Conservation (phyloP, 2,797 vertebrate species). For the Fistularia tabacaria region DNA sequence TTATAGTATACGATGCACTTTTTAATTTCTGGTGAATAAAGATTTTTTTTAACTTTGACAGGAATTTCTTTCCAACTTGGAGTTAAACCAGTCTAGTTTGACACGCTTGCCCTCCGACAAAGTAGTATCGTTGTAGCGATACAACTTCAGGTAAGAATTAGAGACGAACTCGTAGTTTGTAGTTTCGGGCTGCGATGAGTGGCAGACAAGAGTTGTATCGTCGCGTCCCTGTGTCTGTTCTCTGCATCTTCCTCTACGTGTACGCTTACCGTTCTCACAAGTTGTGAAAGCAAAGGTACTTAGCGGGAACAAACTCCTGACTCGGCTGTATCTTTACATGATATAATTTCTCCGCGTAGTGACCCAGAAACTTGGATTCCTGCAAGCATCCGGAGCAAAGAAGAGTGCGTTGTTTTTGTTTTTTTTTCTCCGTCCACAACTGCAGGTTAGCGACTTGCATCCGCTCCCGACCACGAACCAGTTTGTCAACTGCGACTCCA, state of each 20-base stretch:
- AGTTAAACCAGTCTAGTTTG: no score
- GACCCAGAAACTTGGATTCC: constrained; percentile 29
- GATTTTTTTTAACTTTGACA: no score
- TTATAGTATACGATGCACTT: no score
- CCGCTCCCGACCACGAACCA: background rate
- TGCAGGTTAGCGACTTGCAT: constrained; percentile 52
- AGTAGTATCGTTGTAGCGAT: no score
- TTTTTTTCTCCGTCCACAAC: constrained; percentile 38
- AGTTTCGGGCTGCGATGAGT: no score
- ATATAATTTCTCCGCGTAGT: constrained; percentile 34
- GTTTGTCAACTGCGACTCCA: no score
- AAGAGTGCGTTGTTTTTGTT: background rate
- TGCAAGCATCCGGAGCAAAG: background rate
- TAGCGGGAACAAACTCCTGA: constrained; percentile 36
- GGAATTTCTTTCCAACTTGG: no score
- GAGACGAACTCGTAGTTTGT: no score
- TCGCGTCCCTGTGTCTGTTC: constrained; percentile 10
- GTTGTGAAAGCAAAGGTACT: constrained; percentile 33
- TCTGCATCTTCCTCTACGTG: constrained; percentile 34
- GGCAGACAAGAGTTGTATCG: constrained; percentile 4
- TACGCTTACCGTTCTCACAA: constrained; percentile 53
- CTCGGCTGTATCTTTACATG: constrained; percentile 44
- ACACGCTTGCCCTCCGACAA: no score
- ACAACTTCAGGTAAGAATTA: no score
- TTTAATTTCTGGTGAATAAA: no score